Evolutionary conservation across 2,113 vertebrate species (phyloP), one percentile per base, ranked within the genome.

Genomic region (Oceanodroma tethys): DNA sequence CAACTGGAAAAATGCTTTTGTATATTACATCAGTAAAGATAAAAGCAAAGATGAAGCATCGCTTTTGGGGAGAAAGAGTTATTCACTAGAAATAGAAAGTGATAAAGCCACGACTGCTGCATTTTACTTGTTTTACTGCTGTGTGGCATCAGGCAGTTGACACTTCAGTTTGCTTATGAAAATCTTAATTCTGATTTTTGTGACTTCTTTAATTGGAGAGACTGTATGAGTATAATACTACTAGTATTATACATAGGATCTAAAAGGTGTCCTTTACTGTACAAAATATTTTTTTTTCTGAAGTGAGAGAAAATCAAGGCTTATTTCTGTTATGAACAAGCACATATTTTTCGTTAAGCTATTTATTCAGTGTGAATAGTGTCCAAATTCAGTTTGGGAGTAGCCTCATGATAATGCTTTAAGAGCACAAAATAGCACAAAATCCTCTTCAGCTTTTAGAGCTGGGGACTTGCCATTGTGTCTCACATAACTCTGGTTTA

Each of bases 401-500:
- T 34, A 47, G 21, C 42, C 40, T 59, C 13, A 3, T 26, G 10
- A 9, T 42, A 65, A 15, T 68, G 16, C 29, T 65, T 73, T 47
- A 81, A 76, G 70, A 92, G 20, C 45, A 56, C 32, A 68, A 32
- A 93, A 40, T 21, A 59, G 22, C n/a, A n/a, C n/a, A n/a, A 3
- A 21, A 7, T 55, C n/a, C 81, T 55, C 8, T 40, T 73, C 27
- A 16, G 6, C 17, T 52, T 60, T 30, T 25, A 59, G 43, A 38
- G 36, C 10, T 4, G 52, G 43, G 42, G 40, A 36, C 40, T 58
- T 72, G 36, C 29, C 11, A 0, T 19, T 56, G n/a, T 88, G 58
- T 55, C 43, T 67, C 3, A 0, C 3, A 0, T 40, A 25, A 18
- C 34, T 53, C 38, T 45, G 21, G 15, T 65, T 73, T 70, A 50